These are phyloP conservation scores for Xestia ashworthii DNA, from an alignment of 2,888 invertebrate genomes.

Conservation along the genomic window DNA sequence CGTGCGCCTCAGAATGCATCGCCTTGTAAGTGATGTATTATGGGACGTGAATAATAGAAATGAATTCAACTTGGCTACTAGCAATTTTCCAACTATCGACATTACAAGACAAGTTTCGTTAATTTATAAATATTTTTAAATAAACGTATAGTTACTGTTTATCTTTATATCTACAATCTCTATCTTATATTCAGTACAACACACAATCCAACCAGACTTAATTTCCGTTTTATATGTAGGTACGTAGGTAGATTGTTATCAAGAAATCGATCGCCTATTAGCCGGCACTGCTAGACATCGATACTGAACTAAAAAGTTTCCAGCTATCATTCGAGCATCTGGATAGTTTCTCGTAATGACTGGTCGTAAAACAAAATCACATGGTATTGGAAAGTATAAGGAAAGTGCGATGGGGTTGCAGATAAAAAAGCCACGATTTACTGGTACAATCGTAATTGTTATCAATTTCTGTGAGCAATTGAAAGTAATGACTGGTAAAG, in stretches of 20 bases:
- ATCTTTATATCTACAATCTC: not conserved
- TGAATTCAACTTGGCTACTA: constrained; percentile 55
- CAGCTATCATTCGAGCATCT: constrained; percentile 59
- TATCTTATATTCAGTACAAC: constrained; percentile 19
- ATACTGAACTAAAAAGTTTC: constrained; percentile 59
- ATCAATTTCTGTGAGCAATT: constrained; percentile 39
- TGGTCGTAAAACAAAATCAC: constrained; percentile 71
- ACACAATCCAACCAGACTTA: constrained; percentile 54
- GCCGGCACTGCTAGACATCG: constrained; percentile 61
- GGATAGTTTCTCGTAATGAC: constrained; percentile 74
- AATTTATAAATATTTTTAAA: not conserved
- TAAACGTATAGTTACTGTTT: not conserved
- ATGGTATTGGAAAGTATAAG: constrained; percentile 71
- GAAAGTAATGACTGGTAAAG: constrained; percentile 32
- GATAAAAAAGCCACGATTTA: constrained; percentile 63
- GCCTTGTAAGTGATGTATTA: constrained; percentile 53
- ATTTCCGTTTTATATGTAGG: constrained; percentile 53
- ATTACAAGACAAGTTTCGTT: not conserved
- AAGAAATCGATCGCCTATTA: constrained; percentile 76
- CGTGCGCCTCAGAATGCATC: constrained; percentile 69
- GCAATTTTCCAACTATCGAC: constrained; percentile 79
- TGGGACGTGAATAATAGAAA: constrained; percentile 39
- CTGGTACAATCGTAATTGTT: constrained; percentile 32
- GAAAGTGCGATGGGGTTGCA: constrained; percentile 67
- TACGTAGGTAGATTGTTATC: constrained; percentile 73